phyloP scores from a whole-genome alignment of 2,113 vertebrate species.

The Dipodomys ordii region DNA sequence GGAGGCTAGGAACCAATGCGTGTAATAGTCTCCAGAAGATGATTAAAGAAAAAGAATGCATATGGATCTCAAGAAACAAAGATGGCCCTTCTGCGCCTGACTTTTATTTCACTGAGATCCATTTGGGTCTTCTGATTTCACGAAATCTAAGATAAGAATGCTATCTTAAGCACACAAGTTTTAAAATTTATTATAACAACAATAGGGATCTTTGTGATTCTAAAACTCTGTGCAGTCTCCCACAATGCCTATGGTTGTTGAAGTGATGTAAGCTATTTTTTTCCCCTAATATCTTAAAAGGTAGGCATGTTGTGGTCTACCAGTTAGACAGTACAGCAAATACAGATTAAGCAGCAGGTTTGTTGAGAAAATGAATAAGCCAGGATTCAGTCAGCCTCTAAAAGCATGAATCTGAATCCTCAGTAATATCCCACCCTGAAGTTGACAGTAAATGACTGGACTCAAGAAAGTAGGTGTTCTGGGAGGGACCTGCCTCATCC shows the following conservation, averaged over 20 bases:
- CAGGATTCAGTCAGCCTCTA: neutral
- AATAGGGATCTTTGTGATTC: neutral
- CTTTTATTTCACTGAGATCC: neutral
- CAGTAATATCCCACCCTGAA: neutral
- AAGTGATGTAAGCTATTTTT: neutral
- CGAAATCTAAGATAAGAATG: neutral
- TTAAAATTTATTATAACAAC: neutral
- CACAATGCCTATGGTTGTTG: neutral
- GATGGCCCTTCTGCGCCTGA: neutral
- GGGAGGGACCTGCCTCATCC: neutral
- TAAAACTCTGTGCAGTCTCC: neutral
- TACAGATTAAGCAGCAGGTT: neutral
- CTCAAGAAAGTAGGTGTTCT: neutral
- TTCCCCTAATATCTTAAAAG: neutral
- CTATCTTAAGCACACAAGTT: neutral
- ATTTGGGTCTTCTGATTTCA: neutral
- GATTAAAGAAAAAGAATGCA: neutral
- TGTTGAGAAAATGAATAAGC: neutral
- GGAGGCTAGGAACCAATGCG: neutral
- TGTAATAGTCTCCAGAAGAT: neutral
- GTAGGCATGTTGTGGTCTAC: neutral
- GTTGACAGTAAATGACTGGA: neutral
- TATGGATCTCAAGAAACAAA: neutral
- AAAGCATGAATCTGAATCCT: neutral
- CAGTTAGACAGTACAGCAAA: neutral